A percentile compares a stretch with the other conserved stretches of the same genome.
Conservation (phyloP, 2,113 vertebrate species). For the Neolamprologus modestus region DNA sequence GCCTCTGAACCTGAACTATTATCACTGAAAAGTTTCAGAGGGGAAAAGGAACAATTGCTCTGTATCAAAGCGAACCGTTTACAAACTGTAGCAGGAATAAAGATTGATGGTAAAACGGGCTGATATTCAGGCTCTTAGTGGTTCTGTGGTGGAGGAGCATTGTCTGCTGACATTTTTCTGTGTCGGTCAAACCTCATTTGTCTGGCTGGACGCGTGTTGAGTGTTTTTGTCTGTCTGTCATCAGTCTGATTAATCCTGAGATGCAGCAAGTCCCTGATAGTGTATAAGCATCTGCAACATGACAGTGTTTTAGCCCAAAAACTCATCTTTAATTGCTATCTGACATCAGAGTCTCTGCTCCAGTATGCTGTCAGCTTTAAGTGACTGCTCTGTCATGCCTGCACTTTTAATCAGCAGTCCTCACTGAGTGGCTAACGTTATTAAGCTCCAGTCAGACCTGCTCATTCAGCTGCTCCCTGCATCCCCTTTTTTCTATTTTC, state of each 20-base stretch:
- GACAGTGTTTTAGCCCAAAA: background rate
- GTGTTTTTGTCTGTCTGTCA: background rate
- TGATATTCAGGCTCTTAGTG: background rate
- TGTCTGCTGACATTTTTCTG: slow-evolving; percentile 25
- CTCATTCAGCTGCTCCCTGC: background rate
- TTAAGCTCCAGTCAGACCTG: background rate
- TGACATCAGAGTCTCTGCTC: background rate
- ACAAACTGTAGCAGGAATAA: background rate
- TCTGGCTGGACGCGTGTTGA: background rate
- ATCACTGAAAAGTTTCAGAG: background rate
- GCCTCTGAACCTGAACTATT: background rate
- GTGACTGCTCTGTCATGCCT: background rate
- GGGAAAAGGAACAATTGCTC: background rate
- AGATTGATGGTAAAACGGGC: background rate
- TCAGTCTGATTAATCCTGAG: background rate
- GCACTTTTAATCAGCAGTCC: slow-evolving; percentile 22
- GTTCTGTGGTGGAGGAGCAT: slow-evolving; percentile 12
- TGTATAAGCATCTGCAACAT: background rate
- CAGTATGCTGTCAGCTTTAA: background rate
- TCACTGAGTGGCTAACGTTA: background rate
- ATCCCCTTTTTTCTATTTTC: background rate
- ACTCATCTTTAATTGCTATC: background rate
- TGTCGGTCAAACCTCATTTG: background rate
- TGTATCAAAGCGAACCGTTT: background rate
- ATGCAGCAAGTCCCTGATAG: background rate